Base-by-base conservation (phyloP, 2,797 vertebrate genomes). In the Halcyon leucocephala region DNA sequence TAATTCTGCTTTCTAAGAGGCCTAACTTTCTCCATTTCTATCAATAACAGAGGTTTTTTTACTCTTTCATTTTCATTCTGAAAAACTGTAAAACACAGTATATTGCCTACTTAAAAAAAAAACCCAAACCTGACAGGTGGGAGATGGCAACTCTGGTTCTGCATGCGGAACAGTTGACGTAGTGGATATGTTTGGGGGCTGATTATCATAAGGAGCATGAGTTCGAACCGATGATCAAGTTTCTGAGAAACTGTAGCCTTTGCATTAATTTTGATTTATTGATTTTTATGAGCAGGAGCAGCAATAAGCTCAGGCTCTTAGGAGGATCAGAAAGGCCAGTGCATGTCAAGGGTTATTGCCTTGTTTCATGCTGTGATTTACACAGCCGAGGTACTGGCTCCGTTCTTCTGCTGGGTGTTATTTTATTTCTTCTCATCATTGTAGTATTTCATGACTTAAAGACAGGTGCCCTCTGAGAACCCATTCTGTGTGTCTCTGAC, bases 381-480 rank as follows among this genome's bases (percentile, higher is more conserved):
- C 65, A 66, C 62, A 72, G 69, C 33, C 4, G 69, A 60, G 60
- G 61, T 88, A 61, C 58, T 21, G 37, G 44, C 96, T 77, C 70
- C 60, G 19, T 94, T 95, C 86, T 82, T 84, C 76, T 92, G 73
- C 52, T 90, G 66, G 42, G 26, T 83, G 31, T 65, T 95, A 60
- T 52, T 97, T 91, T 94, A 86, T 94, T 95, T 96, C 94, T 91
- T 70, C 72, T 90, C 84, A 60, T 93, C 65, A 31, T 93, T 91
- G 52, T 25, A 86, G 77, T 85, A 78, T 96, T 96, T 96, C 82
- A 80, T 92, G 88, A 82, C 80, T 96, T 89, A 93, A 94, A 95
- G 86, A 78, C 67, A 83, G 67, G 74, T 65, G 33, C 17, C 88
- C 86, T 80, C 66, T 79, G 87, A 91, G 92, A 93, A 82, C 58